Percentiles rank a stretch among this genome's conserved stretches.
Evolutionary conservation across 2,797 vertebrate species (phyloP).

Genomic region (Acanthiza pusilla): DNA sequence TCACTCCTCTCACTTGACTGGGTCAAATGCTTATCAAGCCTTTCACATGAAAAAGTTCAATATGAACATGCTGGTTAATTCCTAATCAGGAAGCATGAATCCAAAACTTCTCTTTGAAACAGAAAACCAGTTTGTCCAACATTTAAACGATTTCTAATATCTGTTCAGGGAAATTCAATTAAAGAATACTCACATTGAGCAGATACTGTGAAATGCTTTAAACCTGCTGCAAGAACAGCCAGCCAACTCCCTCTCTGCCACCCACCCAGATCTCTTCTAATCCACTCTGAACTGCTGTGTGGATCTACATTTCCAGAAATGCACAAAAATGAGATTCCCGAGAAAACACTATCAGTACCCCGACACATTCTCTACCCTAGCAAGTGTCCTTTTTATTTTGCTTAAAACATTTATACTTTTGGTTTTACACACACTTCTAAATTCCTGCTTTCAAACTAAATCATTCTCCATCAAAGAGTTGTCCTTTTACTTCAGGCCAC

Average conservation of each 20-base stretch:
- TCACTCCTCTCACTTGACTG: not conserved
- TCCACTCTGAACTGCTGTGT: not conserved
- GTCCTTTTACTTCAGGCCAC: not conserved
- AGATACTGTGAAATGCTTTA: not conserved
- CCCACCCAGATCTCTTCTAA: not conserved
- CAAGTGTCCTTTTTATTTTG: not conserved
- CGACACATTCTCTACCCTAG: not conserved
- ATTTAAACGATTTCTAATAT: not conserved
- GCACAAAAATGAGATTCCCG: not conserved
- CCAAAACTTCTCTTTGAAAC: not conserved
- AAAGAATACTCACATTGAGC: not conserved
- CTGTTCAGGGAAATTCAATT: not conserved
- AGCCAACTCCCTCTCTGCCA: not conserved
- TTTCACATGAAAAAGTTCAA: not conserved
- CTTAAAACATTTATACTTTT: not conserved
- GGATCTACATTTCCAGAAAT: not conserved
- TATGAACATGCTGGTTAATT: not conserved
- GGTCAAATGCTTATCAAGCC: not conserved
- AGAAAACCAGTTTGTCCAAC: not conserved
- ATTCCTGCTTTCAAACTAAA: not conserved
- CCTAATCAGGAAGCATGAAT: not conserved
- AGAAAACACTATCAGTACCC: not conserved
- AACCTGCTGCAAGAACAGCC: not conserved
- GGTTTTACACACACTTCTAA: not conserved
- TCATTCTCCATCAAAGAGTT: not conserved